Percentiles rank a stretch among this genome's conserved stretches.
Evolutionary conservation across 2,113 vertebrate species (phyloP).

Genomic region (Aspidoscelis tigris): DNA sequence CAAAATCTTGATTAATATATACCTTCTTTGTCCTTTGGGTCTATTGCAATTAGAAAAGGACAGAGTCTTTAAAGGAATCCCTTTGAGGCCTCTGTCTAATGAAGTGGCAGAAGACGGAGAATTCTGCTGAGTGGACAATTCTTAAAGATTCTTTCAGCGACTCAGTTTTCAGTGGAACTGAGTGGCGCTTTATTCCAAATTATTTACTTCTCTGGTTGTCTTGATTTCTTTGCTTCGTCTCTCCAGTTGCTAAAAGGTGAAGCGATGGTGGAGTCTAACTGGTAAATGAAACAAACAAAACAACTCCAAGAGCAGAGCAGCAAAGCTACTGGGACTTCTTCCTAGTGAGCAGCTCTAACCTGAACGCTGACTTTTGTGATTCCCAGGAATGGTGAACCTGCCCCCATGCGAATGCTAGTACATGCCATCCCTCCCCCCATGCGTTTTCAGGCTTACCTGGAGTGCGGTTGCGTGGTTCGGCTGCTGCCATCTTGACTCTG

Average conservation of each 20-base stretch:
- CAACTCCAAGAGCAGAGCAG: background rate
- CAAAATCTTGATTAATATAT: conserved; percentile 35
- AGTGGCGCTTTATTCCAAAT: background rate
- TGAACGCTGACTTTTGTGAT: background rate
- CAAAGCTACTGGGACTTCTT: background rate
- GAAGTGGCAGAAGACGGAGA: background rate
- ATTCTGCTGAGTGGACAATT: conserved; percentile 21
- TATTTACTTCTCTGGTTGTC: background rate
- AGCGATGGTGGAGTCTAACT: no score
- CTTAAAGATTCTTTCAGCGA: conserved; percentile 7
- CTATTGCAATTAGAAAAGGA: conserved; percentile 26
- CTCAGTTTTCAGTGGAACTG: background rate
- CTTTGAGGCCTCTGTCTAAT: conserved; percentile 26
- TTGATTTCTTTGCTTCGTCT: background rate
- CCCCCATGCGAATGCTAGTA: no score
- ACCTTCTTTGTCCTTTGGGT: conserved; percentile 13
- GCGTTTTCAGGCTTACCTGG: no score
- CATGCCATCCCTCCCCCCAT: no score
- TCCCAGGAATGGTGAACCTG: background rate
- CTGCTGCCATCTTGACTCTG: no score
- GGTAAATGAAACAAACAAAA: no score
- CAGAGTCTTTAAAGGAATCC: conserved; percentile 24
- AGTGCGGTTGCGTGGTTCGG: no score
- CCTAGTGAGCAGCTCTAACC: background rate
- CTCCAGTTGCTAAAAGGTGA: background rate